Evolutionary conservation across 2,113 vertebrate species (phyloP).

Genomic region (Tetraodon nigroviridis): DNA sequence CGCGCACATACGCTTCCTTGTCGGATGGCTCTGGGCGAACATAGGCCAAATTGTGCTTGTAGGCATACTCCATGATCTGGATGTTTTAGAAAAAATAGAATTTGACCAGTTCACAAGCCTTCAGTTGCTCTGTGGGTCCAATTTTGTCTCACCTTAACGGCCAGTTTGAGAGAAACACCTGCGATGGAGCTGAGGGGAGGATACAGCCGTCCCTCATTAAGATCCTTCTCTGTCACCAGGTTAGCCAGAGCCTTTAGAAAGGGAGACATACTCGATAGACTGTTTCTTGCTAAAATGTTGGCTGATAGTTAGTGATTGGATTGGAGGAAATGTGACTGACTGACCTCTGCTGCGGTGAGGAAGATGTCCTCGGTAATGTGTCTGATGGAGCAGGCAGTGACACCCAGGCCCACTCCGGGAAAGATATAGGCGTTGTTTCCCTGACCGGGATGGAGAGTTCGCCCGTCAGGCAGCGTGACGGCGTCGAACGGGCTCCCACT

Average conservation of each 20-base stretch:
- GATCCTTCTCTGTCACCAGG: conserved; percentile 84
- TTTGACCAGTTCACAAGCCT: background rate
- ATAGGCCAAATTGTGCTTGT: conserved; percentile 80
- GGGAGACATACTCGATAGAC: background rate
- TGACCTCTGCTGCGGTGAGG: conserved; percentile 91
- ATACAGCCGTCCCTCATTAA: conserved; percentile 88
- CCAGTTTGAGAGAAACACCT: conserved; percentile 85
- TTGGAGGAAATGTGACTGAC: background rate
- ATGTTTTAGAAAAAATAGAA: background rate
- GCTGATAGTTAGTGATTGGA: background rate
- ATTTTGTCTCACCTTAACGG: conserved; percentile 79
- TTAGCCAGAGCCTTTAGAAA: conserved; percentile 82
- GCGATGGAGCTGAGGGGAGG: conserved; percentile 86
- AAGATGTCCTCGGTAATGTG: conserved; percentile 84
- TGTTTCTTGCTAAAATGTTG: too few species aligned
- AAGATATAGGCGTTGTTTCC: conserved; percentile 98
- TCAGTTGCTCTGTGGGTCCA: background rate
- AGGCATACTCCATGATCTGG: conserved; percentile 87
- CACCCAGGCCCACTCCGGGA: conserved; percentile 88
- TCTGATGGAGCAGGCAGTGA: conserved; percentile 79
- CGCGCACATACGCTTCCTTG: conserved; percentile 81
- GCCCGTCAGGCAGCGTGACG: conserved; percentile 84
- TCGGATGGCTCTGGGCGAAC: conserved; percentile 84
- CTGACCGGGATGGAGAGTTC: conserved; percentile 86
- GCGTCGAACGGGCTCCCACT: conserved; percentile 95